These are phyloP conservation scores for Wiebesia pumilae DNA, from an alignment of 1,140 invertebrate species.

Conservation along the genomic window DNA sequence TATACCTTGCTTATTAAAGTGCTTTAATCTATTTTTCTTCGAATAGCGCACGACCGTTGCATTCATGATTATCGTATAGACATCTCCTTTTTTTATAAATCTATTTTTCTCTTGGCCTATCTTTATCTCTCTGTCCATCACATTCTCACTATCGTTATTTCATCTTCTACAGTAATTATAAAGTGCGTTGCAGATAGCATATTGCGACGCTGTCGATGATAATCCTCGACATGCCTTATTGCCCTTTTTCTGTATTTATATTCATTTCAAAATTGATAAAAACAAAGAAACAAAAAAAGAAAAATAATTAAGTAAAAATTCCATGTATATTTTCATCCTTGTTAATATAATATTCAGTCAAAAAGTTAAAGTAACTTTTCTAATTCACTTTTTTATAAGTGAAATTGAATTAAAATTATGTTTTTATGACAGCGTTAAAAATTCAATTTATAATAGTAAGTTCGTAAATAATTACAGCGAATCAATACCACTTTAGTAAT, in stretches of 20 bases:
- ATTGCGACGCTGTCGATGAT: neutral
- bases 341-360: neutral
- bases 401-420: neutral
- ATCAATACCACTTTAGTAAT: neutral
- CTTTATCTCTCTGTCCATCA: neutral
- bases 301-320: neutral
- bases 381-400: neutral
- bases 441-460: neutral
- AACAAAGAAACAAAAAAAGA: neutral
- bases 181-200: neutral
- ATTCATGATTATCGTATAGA: neutral
- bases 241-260: neutral
- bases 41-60: neutral
- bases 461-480: neutral
- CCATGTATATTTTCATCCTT: slow-evolving; percentile 23
- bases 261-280: neutral
- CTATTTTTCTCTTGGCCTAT: neutral
- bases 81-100: neutral
- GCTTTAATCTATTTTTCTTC: slow-evolving; percentile 37
- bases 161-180: neutral
- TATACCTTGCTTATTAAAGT: slow-evolving; percentile 37
- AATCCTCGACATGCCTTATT: neutral
- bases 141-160: neutral
- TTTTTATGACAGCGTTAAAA: neutral
- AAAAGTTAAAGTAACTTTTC: neutral